Evolutionary conservation across 1,140 invertebrate species (phyloP), one percentile per base, ranked within the genome.

Genomic region (Drosophila pseudoobscura): DNA sequence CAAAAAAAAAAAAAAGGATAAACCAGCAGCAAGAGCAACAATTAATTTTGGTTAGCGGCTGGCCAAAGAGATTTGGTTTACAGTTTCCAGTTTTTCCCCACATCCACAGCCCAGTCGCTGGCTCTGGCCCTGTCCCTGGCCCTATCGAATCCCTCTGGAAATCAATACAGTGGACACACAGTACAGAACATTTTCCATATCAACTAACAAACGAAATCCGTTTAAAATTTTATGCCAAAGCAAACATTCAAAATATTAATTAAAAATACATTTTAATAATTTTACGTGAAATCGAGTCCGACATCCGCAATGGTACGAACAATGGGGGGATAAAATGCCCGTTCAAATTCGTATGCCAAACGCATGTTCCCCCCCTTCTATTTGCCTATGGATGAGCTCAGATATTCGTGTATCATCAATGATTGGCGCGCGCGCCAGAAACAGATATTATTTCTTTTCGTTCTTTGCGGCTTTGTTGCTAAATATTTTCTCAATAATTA

Each of bases 231-330:
- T 45, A 70, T 69, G 64, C 70, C 53, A 65, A 72, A 80, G 58
- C 58, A 64, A 75, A 57, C 46, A 64, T 13, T 29, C 54, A 24
- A 52, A 70, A 59, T 39, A 65, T 75, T 80, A 62, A 82, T 78
- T 75, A 61, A 75, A 75, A 75, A 75, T 75, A 68, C 55, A 75
- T 75, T 75, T 75, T 75, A 31, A 75, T 75, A 54, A 62, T 77
- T 58, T 63, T 76, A 77, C 74, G 59, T 71, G 59, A 63, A 73
- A 83, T 72, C 83, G 52, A 82, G 57, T 64, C 74, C 62, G 84
- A 88, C 83, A 88, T 88, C 83, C 83, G 83, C 83, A 77, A 88
- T 77, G 55, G 55, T 88, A 77, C 52, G 63, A 83, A 78, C 78
- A 78, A 88, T 78, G 55, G 59, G 56, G 56, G 2, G 31, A 20